Evolutionary conservation across 2,113 vertebrate species (phyloP), one percentile per base, ranked within the genome.

Genomic region (Esox niger): DNA sequence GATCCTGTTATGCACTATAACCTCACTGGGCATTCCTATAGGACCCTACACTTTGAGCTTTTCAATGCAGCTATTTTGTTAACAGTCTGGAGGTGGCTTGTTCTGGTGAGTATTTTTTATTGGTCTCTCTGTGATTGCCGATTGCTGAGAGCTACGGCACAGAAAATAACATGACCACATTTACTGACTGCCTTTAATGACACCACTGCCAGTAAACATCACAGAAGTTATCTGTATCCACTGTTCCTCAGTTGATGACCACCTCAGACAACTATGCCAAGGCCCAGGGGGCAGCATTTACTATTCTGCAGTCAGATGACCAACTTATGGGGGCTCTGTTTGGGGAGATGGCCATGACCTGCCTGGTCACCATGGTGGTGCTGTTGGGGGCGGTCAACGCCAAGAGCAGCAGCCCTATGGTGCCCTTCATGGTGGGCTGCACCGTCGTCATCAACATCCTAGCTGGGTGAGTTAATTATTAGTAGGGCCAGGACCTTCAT

Each of bases 281-380:
- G 52, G 86, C 86, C 38, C 75, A 82, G 0, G 88, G 88, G 2
- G 87, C 85, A 0, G 85, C 89, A 0, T 90, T 90, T 56, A 66
- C 68, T 26, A 31, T 87, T 52, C 73, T 90, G 57, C 73, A 80
- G 56, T 68, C 79, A 2, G 59, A 87, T 3, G 31, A 69, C 1
- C 79, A 89, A 35, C 27, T 91, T 8, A 60, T 62, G 27, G 60
- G 75, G 2, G 88, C 84, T 25, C 21, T 90, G 46, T 88, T 88
- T 29, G 88, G 79, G 43, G 89, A 91, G 73, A 66, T 83, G 0
- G 70, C 80, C 21, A 89, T 90, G 89, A 91, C 89, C 7, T 87
- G 86, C 66, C 70, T 91, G 38, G 62, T 89, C 72, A 83, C 86
- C 38, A 65, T 88, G 79, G 89, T 91, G 78, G 73, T 90, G 64